Evolutionary conservation across 30 jellyfish, hydroid and myxozoan genomes (phyloP).

Genomic region (Turritopsis dohrnii): DNA sequence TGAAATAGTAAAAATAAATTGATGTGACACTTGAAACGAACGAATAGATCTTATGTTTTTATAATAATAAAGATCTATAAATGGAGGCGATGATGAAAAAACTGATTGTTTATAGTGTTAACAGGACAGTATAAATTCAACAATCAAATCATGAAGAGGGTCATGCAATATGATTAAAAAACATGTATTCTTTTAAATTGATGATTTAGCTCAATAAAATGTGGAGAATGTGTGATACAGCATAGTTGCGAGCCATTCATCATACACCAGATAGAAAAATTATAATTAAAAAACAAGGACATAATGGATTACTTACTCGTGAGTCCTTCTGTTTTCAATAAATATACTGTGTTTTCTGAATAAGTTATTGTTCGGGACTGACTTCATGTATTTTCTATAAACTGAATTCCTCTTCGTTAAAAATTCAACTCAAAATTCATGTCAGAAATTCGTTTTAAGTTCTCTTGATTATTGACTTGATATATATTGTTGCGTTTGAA

Average conservation of each 20-base stretch:
- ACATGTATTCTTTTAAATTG: not conserved
- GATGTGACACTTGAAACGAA: too few species aligned
- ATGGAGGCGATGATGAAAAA: too few species aligned
- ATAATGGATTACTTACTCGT: not conserved
- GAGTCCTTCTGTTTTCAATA: not conserved
- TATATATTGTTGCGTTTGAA: not conserved
- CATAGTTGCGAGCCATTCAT: not conserved
- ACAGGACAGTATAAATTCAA: not conserved
- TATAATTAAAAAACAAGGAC: not conserved
- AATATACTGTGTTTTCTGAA: not conserved
- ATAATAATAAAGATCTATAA: too few species aligned
- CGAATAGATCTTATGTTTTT: too few species aligned
- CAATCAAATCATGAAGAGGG: not conserved
- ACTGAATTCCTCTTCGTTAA: not conserved
- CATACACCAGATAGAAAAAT: not conserved
- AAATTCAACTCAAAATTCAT: not conserved
- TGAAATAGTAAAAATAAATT: too few species aligned
- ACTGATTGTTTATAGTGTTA: not conserved
- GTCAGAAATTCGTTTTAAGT: not conserved
- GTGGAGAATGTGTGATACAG: not conserved
- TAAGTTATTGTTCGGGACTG: not conserved
- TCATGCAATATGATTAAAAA: not conserved
- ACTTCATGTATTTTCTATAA: not conserved
- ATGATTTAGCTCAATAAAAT: not conserved
- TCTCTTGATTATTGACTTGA: not conserved